Evolutionary conservation across 2,888 invertebrate species (phyloP), one percentile per base, ranked within the genome.

Genomic region (Tridacna crocea): DNA sequence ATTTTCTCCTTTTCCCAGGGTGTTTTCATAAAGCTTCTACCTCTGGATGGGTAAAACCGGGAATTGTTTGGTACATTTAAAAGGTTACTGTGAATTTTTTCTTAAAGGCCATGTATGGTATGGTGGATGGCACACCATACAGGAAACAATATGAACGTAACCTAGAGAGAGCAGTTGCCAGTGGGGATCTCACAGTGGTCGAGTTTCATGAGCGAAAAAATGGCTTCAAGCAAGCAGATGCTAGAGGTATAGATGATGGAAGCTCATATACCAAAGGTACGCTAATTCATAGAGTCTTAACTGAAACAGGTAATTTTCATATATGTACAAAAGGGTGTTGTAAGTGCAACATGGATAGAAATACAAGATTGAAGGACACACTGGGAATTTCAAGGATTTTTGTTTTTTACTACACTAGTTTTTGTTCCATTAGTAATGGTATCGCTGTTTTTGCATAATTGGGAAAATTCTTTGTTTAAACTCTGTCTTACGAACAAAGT

Each of bases 91-190:
- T 36, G 36, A 36, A 36, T 36, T 36, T 10, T 58, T 58, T 27
- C n/a, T 65, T 83, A 13, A 91, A 96, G 96, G 97, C 97, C 1
- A 97, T 97, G 93, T 98, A 97, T 92, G 98, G 98, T 0, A 98
- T 98, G 98, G 97, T 97, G 92, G 97, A 97, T 93, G 97, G 97
- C 91, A 97, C 97, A 11, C 97, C 97, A 91, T 97, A 96, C 94
- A 95, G 96, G 70, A 96, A 97, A 90, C 97, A 97, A 84, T 97
- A 97, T 27, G 96, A 97, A 22, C 96, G 96, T 83, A 97, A 97
- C 92, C 96, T 98, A 95, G 97, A 97, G 94, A 95, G 92, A 76
- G 98, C 98, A 60, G 98, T 98, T 58, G 97, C 97, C 94, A 97
- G 97, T 73, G 98, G 98, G 15, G 97, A 97, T 92, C 96, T 98